These are phyloP conservation scores for Pyrocoelia pectoralis DNA, from an alignment of 2,888 invertebrate species.

Conservation along the genomic window DNA sequence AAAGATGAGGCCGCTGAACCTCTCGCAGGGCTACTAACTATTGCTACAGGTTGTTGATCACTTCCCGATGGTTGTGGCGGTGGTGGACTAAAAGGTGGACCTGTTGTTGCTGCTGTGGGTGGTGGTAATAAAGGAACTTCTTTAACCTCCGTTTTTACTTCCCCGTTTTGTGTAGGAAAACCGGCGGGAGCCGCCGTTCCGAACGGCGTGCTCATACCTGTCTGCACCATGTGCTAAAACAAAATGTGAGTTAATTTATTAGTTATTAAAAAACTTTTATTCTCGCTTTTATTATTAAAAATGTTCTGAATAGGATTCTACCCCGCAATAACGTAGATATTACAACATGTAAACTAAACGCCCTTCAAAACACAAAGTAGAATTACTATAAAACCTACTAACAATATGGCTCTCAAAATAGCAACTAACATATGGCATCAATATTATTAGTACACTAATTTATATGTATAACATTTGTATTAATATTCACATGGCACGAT, in stretches of 20 bases:
- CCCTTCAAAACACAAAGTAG: too few species aligned
- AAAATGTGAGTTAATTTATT: constrained; percentile 39
- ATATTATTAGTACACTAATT: too few species aligned
- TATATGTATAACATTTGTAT: too few species aligned
- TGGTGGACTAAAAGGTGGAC: constrained; percentile 57
- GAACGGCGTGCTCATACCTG: constrained; percentile 83
- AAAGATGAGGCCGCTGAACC: constrained; percentile 53
- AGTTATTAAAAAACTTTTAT: neutral
- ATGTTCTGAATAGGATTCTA: too few species aligned
- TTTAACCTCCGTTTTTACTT: constrained; percentile 57
- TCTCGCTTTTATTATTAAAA: too few species aligned
- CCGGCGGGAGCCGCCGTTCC: constrained; percentile 71
- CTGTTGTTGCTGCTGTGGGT: constrained; percentile 59
- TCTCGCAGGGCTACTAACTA: constrained; percentile 57
- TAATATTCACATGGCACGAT: too few species aligned
- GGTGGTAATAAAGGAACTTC: constrained; percentile 59
- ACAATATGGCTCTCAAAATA: too few species aligned
- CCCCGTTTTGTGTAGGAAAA: constrained; percentile 61
- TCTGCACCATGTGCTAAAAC: constrained; percentile 93
- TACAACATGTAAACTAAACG: too few species aligned
- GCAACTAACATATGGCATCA: too few species aligned
- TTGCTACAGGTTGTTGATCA: constrained; percentile 55
- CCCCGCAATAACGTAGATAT: too few species aligned
- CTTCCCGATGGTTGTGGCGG: constrained; percentile 54
- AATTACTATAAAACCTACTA: too few species aligned